Conservation (phyloP, 1,140 invertebrate genomes). For the Pseudomyrmex flavicornis region DNA sequence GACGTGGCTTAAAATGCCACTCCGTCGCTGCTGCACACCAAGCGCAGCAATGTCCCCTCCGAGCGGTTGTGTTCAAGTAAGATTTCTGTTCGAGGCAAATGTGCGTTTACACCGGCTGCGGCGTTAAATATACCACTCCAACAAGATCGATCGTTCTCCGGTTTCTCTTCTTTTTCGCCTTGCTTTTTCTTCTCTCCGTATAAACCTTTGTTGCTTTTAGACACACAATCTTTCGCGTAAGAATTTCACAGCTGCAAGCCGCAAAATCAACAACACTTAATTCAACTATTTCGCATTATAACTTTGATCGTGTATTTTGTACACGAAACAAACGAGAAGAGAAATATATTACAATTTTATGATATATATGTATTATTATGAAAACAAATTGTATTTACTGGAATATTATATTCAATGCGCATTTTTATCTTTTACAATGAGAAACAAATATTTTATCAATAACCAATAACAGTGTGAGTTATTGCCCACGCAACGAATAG, state of each 20-base stretch:
- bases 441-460: background rate
- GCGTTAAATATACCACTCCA: constrained; percentile 55
- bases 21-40: constrained; percentile 2
- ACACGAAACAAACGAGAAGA: too few species aligned
- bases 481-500: background rate
- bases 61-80: constrained; percentile 20
- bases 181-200: constrained; percentile 19
- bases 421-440: background rate
- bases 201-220: constrained; percentile 1
- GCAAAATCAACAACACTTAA: background rate
- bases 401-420: background rate
- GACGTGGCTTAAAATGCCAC: constrained; percentile 34
- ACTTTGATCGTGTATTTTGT: too few species aligned
- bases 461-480: constrained; percentile 11
- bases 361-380: background rate
- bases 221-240: constrained; percentile 20
- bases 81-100: constrained; percentile 60
- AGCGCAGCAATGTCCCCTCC: constrained; percentile 21
- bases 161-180: background rate
- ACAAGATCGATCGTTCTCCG: constrained; percentile 44
- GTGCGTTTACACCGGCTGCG: constrained; percentile 52
- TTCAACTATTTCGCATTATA: too few species aligned
- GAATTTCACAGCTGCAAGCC: constrained; percentile 7
- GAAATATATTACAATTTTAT: background rate
- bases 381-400: background rate